Base-by-base conservation (phyloP, 2,797 vertebrate genomes). In the Sebastes trivittatus region DNA sequence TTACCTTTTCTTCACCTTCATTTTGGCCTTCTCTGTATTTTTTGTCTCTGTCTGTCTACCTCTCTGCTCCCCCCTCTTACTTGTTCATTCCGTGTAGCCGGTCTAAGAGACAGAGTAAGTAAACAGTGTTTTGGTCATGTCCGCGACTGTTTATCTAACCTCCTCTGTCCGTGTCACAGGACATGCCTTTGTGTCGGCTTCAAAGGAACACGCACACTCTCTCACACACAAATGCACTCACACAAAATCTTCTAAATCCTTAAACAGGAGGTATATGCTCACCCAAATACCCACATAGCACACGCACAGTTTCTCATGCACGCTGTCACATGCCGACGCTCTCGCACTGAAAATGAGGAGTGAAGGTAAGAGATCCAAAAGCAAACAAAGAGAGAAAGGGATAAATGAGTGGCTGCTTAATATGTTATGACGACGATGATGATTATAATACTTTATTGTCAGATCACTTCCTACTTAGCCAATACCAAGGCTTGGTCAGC, bases 101-200 rank as follows among this genome's bases (percentile, higher is more conserved):
- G 27, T 1, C 46, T 32, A 73, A 55, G 63, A 67, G 71, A 75
- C 29, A 6, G 38, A 56, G 58, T 75, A 65, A 86, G 81, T 78
- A 60, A 78, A 79, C 75, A 72, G 62, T 73, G 77, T 65, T 87
- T 84, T 73, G 78, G 38, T 86, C 74, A 75, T 29, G 74, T 78
- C 71, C 42, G 64, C 16, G 11, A 46, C 70, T 92, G 89, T 94
- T 91, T 89, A 65, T 89, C 67, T 92, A 90, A 90, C 93, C 91
- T 77, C 59, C 32, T 42, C 64, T 78, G 87, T 90, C 86, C 58
- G 78, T 91, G 91, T 93, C 91, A 92, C 84, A 88, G 86, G 82
- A 87, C 87, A 90, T 73, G 78, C 77, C 72, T 89, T 88, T 88
- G 82, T 89, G 83, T 80, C 13, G 9, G 38, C 85, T 87, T 91